Percentiles rank a stretch among this genome's conserved stretches.
These are phyloP conservation scores for Chlamydotis undulata DNA, from an alignment of 2,113 vertebrate genomes.

Conservation along the genomic window DNA sequence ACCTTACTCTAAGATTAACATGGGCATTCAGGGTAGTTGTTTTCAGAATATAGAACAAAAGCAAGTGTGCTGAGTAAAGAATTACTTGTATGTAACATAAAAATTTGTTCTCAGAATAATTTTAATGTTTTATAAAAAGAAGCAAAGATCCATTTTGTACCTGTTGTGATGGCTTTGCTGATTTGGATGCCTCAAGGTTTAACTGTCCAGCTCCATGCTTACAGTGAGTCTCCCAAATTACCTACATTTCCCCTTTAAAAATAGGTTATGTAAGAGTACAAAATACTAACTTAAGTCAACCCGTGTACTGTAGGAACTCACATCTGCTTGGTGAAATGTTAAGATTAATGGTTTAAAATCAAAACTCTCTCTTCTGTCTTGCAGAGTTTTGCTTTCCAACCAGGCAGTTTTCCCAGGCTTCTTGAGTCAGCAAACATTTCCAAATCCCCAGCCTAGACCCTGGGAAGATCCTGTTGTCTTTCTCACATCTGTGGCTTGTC, in stretches of 20 bases:
- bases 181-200: not conserved
- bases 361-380: not conserved
- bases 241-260: not conserved
- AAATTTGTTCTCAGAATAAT: not conserved
- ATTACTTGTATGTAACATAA: not conserved
- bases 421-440: not conserved
- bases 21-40: not conserved
- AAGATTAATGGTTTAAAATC: not conserved
- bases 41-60: not conserved
- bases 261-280: not conserved
- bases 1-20: not conserved
- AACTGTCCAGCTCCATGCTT: not conserved
- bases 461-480: not conserved
- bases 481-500: not conserved
- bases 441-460: not conserved
- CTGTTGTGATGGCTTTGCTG: not conserved
- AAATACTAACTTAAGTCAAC: not conserved
- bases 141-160: not conserved
- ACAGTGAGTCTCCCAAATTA: not conserved
- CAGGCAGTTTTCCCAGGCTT: not conserved
- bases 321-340: not conserved
- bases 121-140: not conserved
- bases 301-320: not conserved
- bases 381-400: not conserved
- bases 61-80: not conserved